Evolutionary conservation across 2,888 invertebrate genomes (phyloP), one percentile per base, ranked within the genome.

Genomic region (Synanthedon vespiformis): DNA sequence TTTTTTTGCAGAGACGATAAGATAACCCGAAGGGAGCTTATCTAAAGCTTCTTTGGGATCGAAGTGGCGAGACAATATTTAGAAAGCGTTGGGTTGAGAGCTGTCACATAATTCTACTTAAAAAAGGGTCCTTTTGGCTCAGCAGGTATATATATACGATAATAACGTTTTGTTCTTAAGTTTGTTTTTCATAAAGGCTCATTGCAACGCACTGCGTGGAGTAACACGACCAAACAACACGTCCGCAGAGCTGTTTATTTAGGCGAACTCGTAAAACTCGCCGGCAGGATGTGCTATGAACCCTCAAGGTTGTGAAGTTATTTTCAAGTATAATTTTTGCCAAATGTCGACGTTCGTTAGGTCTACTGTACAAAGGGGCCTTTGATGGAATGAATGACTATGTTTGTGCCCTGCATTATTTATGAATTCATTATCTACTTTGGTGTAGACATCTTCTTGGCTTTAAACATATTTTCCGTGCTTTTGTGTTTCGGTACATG

Each of bases 201-300:
- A 60, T 58, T 63, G 65, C 65, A 64, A 56, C 59, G 65, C 55
- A 58, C 62, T 62, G 59, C 62, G 53, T 61, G 65, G 63, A 59
- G 70, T 63, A 62, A 65, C 66, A 67, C 62, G 64, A 64, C 71
- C 70, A 69, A 77, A 78, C 82, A 84, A 34, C 75, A 75, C 83
- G 80, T 77, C 76, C 65, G 64, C 69, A 63, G 67, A 72, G 72
- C 73, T 86, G 79, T 86, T 85, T 84, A 79, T 82, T 85, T 85
- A 86, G 83, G 85, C 77, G 62, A 76, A 76, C 72, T 80, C 80
- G 76, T 84, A 82, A 82, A 80, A 73, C 70, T 63, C 71, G 67
- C 72, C 74, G 76, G 70, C 85, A 81, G 83, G 84, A 84, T 84
- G 78, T 80, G 77, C 77, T 79, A 64, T 80, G 79, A 84, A 81